phyloP scores from a whole-genome alignment of 2,113 vertebrate species.

The Muscicapa adusta region DNA sequence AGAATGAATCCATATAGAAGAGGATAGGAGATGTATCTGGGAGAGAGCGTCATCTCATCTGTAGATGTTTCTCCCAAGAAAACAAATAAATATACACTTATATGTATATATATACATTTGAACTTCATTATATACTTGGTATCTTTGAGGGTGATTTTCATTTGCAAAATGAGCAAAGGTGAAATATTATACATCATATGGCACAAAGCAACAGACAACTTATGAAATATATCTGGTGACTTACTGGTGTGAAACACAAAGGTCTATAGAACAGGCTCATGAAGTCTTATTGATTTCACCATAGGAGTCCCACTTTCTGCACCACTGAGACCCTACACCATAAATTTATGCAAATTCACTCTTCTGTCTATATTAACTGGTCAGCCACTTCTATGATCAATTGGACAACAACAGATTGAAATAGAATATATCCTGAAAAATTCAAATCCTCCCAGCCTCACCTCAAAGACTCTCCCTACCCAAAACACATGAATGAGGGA shows the following conservation, averaged over 20 bases:
- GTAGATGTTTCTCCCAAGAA: not conserved
- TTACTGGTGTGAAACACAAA: not conserved
- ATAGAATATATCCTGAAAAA: not conserved
- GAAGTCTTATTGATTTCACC: not conserved
- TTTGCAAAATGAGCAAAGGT: not conserved
- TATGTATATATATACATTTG: not conserved
- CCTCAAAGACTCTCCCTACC: not conserved
- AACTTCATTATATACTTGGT: not conserved
- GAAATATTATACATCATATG: not conserved
- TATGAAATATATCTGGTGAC: not conserved
- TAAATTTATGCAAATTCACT: not conserved
- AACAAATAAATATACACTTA: not conserved
- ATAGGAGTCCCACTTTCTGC: not conserved
- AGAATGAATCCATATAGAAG: not conserved
- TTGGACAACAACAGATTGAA: not conserved
- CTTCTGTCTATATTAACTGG: not conserved
- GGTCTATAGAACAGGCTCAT: rapidly evolving
- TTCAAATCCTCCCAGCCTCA: not conserved
- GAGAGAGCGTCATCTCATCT: not conserved
- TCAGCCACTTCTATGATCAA: not conserved
- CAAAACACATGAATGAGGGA: rapidly evolving
- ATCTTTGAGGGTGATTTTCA: not conserved
- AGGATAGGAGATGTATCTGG: not conserved
- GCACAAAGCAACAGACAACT: not conserved
- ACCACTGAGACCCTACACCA: not conserved